Conservation (phyloP, 2,797 vertebrate species). For the Onychomys torridus region DNA sequence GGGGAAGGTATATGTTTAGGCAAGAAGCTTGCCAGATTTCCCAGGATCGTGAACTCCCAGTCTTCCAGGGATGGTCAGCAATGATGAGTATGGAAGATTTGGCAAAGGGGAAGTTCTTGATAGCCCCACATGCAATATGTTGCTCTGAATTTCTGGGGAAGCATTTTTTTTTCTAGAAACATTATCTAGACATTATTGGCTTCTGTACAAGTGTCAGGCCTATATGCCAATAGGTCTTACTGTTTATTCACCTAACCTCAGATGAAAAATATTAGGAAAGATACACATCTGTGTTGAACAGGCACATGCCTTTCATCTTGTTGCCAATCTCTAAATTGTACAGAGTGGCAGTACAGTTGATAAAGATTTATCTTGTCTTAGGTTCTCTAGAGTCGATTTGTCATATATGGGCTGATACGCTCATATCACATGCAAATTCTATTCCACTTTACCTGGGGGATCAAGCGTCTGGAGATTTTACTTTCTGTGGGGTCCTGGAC, state of each 20-base stretch:
- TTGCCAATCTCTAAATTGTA: background rate
- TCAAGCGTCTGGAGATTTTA: background rate
- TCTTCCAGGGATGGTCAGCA: background rate
- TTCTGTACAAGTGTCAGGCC: background rate
- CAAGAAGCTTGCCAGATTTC: conserved; percentile 32
- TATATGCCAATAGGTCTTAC: background rate
- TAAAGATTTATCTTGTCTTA: background rate
- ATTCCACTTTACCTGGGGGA: background rate
- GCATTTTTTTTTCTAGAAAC: background rate
- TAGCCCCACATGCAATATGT: background rate
- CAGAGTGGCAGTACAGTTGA: background rate
- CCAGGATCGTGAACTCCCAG: background rate
- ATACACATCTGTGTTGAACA: background rate
- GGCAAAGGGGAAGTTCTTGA: background rate
- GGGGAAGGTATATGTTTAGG: conserved; percentile 21
- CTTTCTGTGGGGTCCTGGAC: background rate
- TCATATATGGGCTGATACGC: background rate
- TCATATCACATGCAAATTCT: too few relatives aligned
- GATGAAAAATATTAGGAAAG: background rate
- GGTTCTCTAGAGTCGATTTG: background rate
- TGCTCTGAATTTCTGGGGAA: background rate
- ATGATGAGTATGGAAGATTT: background rate
- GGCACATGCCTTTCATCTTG: background rate
- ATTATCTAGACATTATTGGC: background rate
- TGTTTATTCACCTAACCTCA: background rate